Conservation (phyloP, 1,140 invertebrate species). For the Chymomyza costata region DNA sequence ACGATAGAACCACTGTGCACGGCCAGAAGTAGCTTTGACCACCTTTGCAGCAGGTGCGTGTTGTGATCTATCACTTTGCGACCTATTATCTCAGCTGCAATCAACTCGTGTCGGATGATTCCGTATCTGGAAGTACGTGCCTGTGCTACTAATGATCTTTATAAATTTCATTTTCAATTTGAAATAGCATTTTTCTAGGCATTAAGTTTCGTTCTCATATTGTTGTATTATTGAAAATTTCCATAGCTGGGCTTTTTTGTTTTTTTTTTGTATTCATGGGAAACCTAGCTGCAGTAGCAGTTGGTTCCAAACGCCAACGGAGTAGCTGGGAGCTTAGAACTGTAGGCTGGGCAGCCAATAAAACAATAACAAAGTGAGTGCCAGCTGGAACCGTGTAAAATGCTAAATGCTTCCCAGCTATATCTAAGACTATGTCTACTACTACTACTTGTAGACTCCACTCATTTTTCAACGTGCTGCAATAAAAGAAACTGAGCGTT, state of each 20-base stretch:
- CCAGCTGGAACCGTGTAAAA: neutral
- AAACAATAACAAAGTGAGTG: constrained; percentile 12
- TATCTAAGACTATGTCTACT: too few relatives aligned
- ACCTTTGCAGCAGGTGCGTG: neutral
- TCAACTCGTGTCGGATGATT: constrained; percentile 10
- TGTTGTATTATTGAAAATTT: constrained; percentile 20
- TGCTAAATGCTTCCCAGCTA: constrained; percentile 17
- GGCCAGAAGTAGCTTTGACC: neutral
- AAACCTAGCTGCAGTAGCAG: constrained; percentile 1
- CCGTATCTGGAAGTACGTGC: too few relatives aligned
- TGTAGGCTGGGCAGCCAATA: constrained; percentile 21
- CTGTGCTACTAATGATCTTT: constrained; percentile 42
- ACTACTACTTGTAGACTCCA: too few relatives aligned
- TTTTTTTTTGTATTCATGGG: constrained; percentile 5
- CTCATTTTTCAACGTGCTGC: constrained; percentile 49
- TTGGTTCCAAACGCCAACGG: too few relatives aligned
- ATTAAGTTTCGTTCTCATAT: neutral
- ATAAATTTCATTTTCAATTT: constrained; percentile 44
- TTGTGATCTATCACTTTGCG: too few relatives aligned
- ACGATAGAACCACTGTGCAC: too few relatives aligned
- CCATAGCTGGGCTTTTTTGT: neutral
- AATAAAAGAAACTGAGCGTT: constrained; percentile 70
- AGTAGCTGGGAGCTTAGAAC: too few relatives aligned
- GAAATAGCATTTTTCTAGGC: constrained; percentile 13
- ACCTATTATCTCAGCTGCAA: neutral